Base-by-base conservation (phyloP, 2,797 vertebrate species). In the Lacerta bilineata region DNA sequence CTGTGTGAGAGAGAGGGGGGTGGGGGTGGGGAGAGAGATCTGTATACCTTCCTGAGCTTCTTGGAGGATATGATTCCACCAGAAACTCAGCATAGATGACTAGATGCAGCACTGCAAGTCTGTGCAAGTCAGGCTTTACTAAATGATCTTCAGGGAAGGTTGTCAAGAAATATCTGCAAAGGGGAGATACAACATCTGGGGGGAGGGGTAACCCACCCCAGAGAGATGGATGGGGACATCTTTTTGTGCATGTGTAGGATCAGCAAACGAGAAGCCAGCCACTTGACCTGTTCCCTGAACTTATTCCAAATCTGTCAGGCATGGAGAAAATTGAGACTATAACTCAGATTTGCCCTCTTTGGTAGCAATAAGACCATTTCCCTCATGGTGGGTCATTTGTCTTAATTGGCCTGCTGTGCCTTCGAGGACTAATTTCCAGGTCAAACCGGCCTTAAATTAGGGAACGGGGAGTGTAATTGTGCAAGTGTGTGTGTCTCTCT, bases 321-420 rank as follows among this genome's bases (percentile, higher is more conserved):
- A 83, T 2, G 88, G 93, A 95, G 95, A 95, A 97, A 97, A 97
- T 95, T 96, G 96, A 97, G 96, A 93, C 94, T 87, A 95, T 97
- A 97, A 97, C 94, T 97, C 95, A 97, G 95, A 93, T 25, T 85
- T 95, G 94, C 89, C 95, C 88, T 92, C 93, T 7, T 95, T 96
- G 94, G 94, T 86, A 84, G 61, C 87, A 85, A 68, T 89, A 85
- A 91, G 92, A 92, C 89, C 84, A 78, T 94, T 96, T 96, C 94
- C 94, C 96, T 96, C 95, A 94, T 90, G 29, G 78, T 50, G 88
- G 29, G 90, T 91, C 92, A 76, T 95, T 95, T 93, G 83, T 96
- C 94, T 97, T 95, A 93, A 95, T 89, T 90, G 95, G 92, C 92
- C 91, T 5, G 5, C 76, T 88, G 88, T 74, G 85, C 93, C 88